Evolutionary conservation across 1,140 invertebrate genomes (phyloP).

Genomic region (Drosophila mojavensis): DNA sequence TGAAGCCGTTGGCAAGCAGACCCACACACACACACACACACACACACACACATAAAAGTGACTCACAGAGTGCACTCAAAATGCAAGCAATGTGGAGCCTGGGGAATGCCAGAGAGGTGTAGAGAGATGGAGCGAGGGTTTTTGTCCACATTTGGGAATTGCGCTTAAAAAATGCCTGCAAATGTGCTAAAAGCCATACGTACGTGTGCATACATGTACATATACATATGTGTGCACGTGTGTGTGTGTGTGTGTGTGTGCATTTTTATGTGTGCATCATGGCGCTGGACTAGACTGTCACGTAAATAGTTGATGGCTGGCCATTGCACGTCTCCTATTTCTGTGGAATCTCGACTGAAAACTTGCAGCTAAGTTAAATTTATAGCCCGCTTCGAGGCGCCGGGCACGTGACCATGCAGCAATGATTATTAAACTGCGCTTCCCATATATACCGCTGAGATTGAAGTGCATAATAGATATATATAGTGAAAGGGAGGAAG

Average conservation of each 20-base stretch:
- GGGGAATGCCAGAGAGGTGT: conserved; percentile 5
- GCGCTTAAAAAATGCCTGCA: conserved; percentile 43
- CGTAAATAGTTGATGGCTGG: conserved; percentile 68
- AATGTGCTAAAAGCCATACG: too few relatives aligned
- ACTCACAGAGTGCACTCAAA: conserved; percentile 58
- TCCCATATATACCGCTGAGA: conserved; percentile 7
- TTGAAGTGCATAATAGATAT: conserved; percentile 9
- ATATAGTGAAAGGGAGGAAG: too few relatives aligned
- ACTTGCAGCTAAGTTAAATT: conserved; percentile 77
- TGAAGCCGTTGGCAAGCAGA: conserved; percentile 35
- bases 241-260: conserved; percentile 1
- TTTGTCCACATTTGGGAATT: conserved; percentile 19
- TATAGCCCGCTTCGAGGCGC: conserved; percentile 51
- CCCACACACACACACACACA: neutral
- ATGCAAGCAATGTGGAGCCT: conserved; percentile 28
- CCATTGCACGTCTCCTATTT: conserved; percentile 68
- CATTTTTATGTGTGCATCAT: conserved; percentile 21
- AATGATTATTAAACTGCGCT: conserved; percentile 19
- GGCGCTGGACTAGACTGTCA: conserved; percentile 28
- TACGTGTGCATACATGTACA: conserved; percentile 9
- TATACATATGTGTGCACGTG: neutral
- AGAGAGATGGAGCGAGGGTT: neutral
- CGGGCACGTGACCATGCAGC: conserved; percentile 72
- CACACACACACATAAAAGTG: conserved; percentile 38
- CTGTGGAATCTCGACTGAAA: conserved; percentile 68